Evolutionary conservation across 2,113 vertebrate genomes (phyloP).

Genomic region (Pachycephala philippinensis): DNA sequence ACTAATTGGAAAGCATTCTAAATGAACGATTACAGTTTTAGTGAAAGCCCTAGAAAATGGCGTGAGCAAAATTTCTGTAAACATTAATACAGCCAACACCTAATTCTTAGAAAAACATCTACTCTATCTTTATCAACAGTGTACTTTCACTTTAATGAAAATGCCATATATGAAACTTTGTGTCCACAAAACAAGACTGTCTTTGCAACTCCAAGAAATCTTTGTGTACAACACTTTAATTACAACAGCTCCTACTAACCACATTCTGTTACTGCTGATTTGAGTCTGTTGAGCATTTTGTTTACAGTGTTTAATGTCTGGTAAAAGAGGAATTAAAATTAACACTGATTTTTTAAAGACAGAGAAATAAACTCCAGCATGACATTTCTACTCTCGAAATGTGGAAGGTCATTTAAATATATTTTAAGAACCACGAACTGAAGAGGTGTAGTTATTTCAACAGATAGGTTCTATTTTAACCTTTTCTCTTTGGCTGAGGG

Average conservation of each 20-base stretch:
- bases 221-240: neutral
- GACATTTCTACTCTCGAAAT: neutral
- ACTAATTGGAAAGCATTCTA: neutral
- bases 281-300: neutral
- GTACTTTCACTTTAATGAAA: slow-evolving; percentile 30
- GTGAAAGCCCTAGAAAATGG: neutral
- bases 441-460: neutral
- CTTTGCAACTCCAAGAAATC: neutral
- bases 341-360: neutral
- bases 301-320: neutral
- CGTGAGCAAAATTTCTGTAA: neutral
- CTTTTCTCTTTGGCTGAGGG: neutral
- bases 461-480: neutral
- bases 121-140: neutral
- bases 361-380: neutral
- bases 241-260: neutral
- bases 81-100: slow-evolving; percentile 33
- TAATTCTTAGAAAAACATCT: slow-evolving; percentile 31
- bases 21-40: neutral
- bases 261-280: neutral
- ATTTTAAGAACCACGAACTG: neutral
- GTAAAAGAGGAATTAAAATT: neutral
- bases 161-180: neutral
- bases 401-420: neutral
- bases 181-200: neutral